phyloP scores from a whole-genome alignment of 2,888 invertebrate genomes.

The Prosopocoilus inquinatus region DNA sequence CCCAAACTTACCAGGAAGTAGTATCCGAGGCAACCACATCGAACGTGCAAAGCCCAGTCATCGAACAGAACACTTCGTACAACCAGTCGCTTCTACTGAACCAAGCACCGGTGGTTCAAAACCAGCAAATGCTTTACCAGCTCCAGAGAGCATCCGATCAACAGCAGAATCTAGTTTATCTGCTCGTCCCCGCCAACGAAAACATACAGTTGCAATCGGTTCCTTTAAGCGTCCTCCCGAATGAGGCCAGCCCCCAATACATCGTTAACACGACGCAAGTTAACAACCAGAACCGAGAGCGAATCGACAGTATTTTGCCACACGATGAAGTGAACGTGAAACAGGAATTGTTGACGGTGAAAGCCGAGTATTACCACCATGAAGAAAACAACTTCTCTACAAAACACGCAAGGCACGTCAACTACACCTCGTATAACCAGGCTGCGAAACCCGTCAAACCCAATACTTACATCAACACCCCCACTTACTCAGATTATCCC shows the following conservation, averaged over 20 bases:
- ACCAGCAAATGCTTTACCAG: constrained; percentile 13
- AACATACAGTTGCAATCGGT: constrained; percentile 13
- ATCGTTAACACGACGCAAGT: constrained; percentile 3
- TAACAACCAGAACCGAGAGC: neutral
- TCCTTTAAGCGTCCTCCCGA: constrained; percentile 6
- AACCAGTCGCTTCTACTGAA: constrained; percentile 12
- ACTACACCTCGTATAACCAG: neutral
- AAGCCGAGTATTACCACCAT: constrained; percentile 8
- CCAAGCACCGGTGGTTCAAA: constrained; percentile 13
- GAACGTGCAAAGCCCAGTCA: constrained; percentile 8
- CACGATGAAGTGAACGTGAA: constrained; percentile 5
- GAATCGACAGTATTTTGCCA: constrained; percentile 2
- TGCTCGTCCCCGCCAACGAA: constrained; percentile 14
- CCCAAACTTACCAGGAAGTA: constrained; percentile 1
- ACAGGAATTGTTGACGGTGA: constrained; percentile 2
- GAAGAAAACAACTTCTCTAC: neutral
- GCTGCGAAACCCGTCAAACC: neutral
- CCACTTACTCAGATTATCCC: neutral
- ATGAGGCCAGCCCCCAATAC: constrained; percentile 3
- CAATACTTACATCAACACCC: neutral
- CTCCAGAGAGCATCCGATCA: constrained; percentile 9
- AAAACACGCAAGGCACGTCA: neutral
- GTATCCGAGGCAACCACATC: constrained; percentile 2
- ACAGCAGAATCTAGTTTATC: constrained; percentile 14
- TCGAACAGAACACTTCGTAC: constrained; percentile 5